A percentile compares a stretch with the other conserved stretches of the same genome.
These are phyloP conservation scores for Chaetogeoica ovagalla DNA, from an alignment of 2,888 invertebrate genomes.

Conservation along the genomic window DNA sequence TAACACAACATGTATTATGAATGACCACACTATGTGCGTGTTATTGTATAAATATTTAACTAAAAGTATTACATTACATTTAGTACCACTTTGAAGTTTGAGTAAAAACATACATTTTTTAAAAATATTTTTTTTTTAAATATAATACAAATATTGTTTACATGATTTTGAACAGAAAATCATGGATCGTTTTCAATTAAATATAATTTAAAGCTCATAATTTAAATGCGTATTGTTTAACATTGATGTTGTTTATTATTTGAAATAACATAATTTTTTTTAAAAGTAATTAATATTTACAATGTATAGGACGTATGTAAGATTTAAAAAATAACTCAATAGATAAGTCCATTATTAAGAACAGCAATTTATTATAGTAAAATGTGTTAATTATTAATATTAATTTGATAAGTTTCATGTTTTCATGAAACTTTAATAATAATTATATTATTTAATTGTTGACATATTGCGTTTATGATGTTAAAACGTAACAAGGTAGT, in stretches of 20 bases:
- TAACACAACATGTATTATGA: neutral
- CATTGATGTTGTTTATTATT: neutral
- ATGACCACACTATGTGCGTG: constrained; percentile 12
- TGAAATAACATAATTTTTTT: neutral
- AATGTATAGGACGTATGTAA: neutral
- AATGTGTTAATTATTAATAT: neutral
- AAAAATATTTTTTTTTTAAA: no score
- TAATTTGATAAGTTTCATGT: neutral
- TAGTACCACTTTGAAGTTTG: neutral
- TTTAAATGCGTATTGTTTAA: neutral
- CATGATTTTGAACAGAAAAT: no score
- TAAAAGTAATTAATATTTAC: neutral
- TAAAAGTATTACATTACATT: neutral
- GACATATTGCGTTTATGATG: neutral
- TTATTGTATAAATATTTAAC: neutral
- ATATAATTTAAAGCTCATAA: neutral
- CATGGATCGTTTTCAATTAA: no score
- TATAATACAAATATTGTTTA: no score
- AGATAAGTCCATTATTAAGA: neutral
- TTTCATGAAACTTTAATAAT: neutral
- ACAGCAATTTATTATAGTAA: neutral
- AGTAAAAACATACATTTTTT: no score
- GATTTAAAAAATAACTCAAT: neutral
- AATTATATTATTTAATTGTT: neutral
- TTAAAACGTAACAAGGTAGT: neutral